A percentile compares a stretch with the other conserved stretches of the same genome.
phyloP scores from a whole-genome alignment of 2,797 vertebrate genomes.

The Eurystomus glaucurus region DNA sequence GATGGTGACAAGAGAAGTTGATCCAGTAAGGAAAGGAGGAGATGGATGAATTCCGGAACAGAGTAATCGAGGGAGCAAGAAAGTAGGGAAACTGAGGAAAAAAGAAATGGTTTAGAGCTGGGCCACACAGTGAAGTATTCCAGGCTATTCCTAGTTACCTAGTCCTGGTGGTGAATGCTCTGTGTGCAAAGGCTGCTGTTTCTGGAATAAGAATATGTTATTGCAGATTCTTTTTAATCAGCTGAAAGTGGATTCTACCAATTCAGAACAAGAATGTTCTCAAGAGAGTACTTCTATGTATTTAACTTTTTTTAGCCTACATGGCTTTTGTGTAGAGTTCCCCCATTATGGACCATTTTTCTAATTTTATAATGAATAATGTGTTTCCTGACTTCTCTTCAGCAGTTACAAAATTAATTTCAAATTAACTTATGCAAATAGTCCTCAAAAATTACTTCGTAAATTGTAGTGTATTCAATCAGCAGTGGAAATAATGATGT shows the following conservation, averaged over 20 bases:
- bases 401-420: not conserved
- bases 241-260: not conserved
- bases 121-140: not conserved
- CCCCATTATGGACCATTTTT: not conserved
- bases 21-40: slow-evolving; percentile 5
- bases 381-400: not conserved
- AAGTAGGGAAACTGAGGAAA: not conserved
- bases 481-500: not conserved
- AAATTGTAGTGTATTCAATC: not conserved
- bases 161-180: not conserved
- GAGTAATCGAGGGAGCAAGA: not conserved
- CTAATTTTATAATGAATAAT: not conserved
- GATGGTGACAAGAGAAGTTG: slow-evolving; percentile 20
- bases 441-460: not conserved
- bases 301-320: not conserved
- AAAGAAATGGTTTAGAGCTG: not conserved
- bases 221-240: not conserved
- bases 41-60: slow-evolving; percentile 11
- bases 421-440: not conserved
- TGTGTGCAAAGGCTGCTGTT: not conserved
- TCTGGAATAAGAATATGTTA: not conserved
- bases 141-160: not conserved
- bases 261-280: not conserved
- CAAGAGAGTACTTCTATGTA: not conserved
- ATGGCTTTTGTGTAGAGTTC: not conserved